Base-by-base conservation (phyloP, 2,888 invertebrate species). In the Seira musarum region DNA sequence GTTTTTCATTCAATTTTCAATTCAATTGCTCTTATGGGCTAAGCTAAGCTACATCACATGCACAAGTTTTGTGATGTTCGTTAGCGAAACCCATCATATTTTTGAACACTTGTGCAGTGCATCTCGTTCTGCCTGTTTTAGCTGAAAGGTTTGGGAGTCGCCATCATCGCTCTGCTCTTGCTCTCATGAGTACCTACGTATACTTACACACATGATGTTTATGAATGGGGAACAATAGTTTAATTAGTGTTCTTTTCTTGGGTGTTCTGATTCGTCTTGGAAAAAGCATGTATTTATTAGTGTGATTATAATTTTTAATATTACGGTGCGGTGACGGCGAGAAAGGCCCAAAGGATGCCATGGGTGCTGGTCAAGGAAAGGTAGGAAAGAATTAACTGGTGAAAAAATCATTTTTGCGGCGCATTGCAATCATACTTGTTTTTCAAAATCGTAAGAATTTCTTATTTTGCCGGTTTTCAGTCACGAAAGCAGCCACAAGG, bases 331-430 rank as follows among this genome's bases (percentile, higher is more conserved):
- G 75, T 69, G 60, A 22, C 21, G 17, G 25, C 61, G 35, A 19
- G 30, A 46, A 25, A 25, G 53, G 21, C 40, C n/a, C 17, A 74
- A 40, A 57, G 22, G 25, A 35, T 71, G 67, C 72, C 65, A 83
- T 83, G 83, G 83, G 83, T 67, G 78, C 83, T 25, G 83, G 83
- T 1, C 78, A 83, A 46, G 73, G 72, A 57, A 83, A 83, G 49
- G 83, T 83, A 72, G 19, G 71, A 40, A 40, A 53, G n/a, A 8
- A 53, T 30, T 30, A 30, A 5, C 8, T 30, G 8, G 8, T 30
- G 30, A 30, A 30, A 8, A 8, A 30, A 30, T 2, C 30, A 30
- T 2, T 25, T 46, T 40, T 30, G 30, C 2, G 30, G 30, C 3
- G 2, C 30, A 30, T 30, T 66, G 25, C 21, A 30, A 66, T 30